phyloP scores from a whole-genome alignment of 2,797 vertebrate genomes.

The Bradypus variegatus region DNA sequence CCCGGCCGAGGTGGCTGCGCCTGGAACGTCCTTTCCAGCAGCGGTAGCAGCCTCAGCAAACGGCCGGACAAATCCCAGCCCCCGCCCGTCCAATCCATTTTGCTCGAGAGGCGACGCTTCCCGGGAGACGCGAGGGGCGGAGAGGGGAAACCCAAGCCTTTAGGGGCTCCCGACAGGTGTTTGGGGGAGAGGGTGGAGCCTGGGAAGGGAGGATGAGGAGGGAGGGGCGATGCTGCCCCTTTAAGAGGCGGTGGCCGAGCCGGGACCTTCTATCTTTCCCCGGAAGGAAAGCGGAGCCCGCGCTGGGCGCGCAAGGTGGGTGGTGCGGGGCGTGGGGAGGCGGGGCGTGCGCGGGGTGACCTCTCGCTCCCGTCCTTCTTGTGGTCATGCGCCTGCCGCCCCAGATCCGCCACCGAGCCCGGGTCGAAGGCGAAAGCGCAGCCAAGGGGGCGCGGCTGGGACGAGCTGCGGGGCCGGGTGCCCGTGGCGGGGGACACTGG shows the following conservation, averaged over 20 bases:
- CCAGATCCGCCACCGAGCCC: not conserved
- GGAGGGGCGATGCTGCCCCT: constrained; percentile 66
- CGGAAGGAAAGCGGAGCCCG: constrained; percentile 68
- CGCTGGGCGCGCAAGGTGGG: constrained; percentile 69
- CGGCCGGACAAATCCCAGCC: constrained; percentile 23
- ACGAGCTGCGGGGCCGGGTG: not conserved
- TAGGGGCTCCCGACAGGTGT: constrained; percentile 62
- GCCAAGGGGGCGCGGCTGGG: constrained; percentile 52
- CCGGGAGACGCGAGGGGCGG: not conserved
- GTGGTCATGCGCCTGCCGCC: not conserved
- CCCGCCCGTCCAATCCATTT: constrained; percentile 9
- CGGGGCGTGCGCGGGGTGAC: constrained; percentile 45
- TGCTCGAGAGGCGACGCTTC: not conserved
- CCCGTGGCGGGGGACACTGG: not conserved
- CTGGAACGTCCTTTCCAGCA: not conserved
- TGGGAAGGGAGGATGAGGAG: not conserved
- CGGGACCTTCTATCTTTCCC: constrained; percentile 65
- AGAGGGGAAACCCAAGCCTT: constrained; percentile 27
- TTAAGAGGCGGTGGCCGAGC: constrained; percentile 65
- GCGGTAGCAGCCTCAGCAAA: not conserved
- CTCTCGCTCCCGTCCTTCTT: constrained; percentile 36
- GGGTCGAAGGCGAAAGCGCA: not conserved
- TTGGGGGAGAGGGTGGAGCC: constrained; percentile 47
- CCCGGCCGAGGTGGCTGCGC: constrained; percentile 15
- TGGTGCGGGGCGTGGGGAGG: constrained; percentile 58